Conservation (phyloP, 2,797 vertebrate genomes). For the Aplochiton taeniatus region DNA sequence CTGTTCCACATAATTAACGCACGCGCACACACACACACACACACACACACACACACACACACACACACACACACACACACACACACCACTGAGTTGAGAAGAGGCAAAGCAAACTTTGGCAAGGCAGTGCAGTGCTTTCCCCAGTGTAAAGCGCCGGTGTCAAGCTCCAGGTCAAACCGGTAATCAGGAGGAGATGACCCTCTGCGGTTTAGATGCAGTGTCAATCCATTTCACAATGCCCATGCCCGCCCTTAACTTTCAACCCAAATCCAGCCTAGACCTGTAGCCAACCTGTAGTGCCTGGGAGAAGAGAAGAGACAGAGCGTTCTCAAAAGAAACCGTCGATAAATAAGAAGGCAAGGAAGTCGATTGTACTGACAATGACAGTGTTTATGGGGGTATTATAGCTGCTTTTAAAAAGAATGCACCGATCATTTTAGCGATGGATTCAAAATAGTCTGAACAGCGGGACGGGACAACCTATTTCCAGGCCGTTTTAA, state of each 20-base stretch:
- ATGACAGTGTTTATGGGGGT: slow-evolving; percentile 30
- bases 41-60: slow-evolving; percentile 25
- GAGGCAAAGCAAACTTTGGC: too few species aligned
- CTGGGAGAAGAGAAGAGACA: slow-evolving; percentile 29
- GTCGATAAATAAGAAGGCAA: slow-evolving; percentile 51
- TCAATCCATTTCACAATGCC: too few species aligned
- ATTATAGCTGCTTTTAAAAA: slow-evolving; percentile 34
- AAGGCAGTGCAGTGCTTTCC: too few species aligned
- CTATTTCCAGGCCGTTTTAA: slow-evolving; percentile 69
- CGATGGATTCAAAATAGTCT: slow-evolving; percentile 62
- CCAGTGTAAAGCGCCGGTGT: too few species aligned
- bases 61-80: slow-evolving; percentile 25
- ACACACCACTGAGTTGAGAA: slow-evolving; percentile 10
- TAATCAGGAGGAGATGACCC: too few species aligned
- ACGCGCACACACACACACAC: slow-evolving; percentile 28
- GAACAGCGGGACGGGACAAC: slow-evolving; percentile 49
- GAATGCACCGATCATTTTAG: slow-evolving; percentile 56
- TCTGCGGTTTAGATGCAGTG: too few species aligned
- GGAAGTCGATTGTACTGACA: slow-evolving; percentile 41
- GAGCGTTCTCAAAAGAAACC: slow-evolving; percentile 35
- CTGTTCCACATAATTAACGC: slow-evolving; percentile 76
- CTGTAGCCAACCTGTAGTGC: background rate
- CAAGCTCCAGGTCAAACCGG: too few species aligned
- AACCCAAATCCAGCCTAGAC: too few species aligned
- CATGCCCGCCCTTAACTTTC: too few species aligned